Base-by-base conservation (phyloP, 2,797 vertebrate species). In the Mormyrus hasselquistii region DNA sequence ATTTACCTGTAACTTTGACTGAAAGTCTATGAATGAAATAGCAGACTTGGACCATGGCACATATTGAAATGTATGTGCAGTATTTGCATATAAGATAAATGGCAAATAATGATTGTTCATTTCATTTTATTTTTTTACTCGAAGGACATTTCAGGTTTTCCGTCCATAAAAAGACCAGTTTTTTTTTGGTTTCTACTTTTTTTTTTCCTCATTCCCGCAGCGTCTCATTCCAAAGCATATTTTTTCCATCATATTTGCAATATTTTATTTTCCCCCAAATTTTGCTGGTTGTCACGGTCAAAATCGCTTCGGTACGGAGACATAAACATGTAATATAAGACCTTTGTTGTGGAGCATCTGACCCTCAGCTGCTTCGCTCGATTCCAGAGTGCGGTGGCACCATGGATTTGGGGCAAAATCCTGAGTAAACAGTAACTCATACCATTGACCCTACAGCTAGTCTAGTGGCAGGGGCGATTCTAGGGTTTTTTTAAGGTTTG, bases 181-280 rank as follows among this genome's bases (percentile, higher is more conserved):
- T 83, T 7, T 79, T 44, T 79, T 34, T 44, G 73, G 38, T 16
- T 16, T 44, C 38, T n/a, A n/a, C 38, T 47, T 22, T 83, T 25
- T 76, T 83, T n/a, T 83, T 25, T 76, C 47, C 49, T 9, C 9
- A 9, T 6, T 34, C 65, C 73, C 19, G 38, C 73, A 79, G 41
- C 44, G 73, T n/a, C 73, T 79, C 16, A n/a, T 76, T 76, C 38
- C 69, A 12, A 44, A 79, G 14, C 38, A 41, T 79, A 41, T 79
- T 79, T 79, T 79, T 79, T 79, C 73, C 73, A 44, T 44, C 73
- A n/a, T 79, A 79, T 79, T 44, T 79, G 73, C 73, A 44, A 44
- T 79, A 34, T 83, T 83, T 84, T 47, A 47, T 52, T 86, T 86
- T 52, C 50, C 47, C 44, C 49, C 49, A 5, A 85, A 86, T 86